Base-by-base conservation (phyloP, 2,113 vertebrate genomes). In the Meleagris gallopavo region DNA sequence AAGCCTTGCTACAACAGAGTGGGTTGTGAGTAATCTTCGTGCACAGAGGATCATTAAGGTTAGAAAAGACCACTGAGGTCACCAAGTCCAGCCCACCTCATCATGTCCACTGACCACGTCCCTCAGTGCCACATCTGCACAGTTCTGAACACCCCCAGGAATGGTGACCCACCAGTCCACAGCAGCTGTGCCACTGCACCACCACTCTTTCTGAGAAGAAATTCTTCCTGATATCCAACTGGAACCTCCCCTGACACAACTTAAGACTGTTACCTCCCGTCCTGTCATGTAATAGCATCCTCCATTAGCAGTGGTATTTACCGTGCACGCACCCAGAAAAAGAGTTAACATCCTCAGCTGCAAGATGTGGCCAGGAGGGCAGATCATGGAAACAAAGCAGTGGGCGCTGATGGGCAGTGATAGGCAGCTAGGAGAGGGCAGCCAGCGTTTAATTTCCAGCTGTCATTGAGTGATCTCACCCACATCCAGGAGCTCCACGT, bases 251-350 rank as follows among this genome's bases (percentile, higher is more conserved):
- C 52, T 54, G 52, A 29, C 12, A 25, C 50, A 52, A 52, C 27
- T 54, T 16, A 16, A 14, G 52, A 15, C 50, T 11, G 20, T 54
- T 16, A 29, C 52, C 52, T 54, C 52, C 27, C 8, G 7, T 15
- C 25, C 50, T 54, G 27, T 54, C 11, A 0, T 17, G 34, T 13
- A 8, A 6, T 5, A 60, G 64, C 34, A 9, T 41, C 57, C 48
- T 38, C 41, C 32, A 24, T 9, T 8, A 11, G 11, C 9, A 0
- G 3, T 3, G 52, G 25, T 20, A 10, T 5, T 46, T 1, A 0
- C 0, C 6, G 22, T 27, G 46, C 6, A 2, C 0, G 5, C 25
- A 29, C 25, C 43, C n/a, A 22, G 46, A 34, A 9, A 18, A n/a
- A 60, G 30, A n/a, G 8, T 57, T 40, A 1, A 1, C 40, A 11